Base-by-base conservation (phyloP, 2,888 invertebrate genomes). In the Drosophila colorata region DNA sequence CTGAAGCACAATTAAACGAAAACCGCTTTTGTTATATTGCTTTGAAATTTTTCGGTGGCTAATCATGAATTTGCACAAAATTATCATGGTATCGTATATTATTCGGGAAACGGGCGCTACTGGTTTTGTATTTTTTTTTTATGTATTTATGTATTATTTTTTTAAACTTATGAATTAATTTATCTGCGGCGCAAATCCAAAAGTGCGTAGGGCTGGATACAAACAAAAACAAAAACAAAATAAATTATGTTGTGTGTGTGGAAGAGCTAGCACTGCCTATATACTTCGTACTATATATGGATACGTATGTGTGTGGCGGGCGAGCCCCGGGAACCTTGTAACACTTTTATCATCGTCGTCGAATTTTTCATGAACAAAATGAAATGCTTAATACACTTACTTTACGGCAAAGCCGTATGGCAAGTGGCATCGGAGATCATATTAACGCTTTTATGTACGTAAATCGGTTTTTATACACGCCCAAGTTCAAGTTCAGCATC, bases 401-500 rank as follows among this genome's bases (percentile, higher is more conserved):
- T 28, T 25, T 16, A 57, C 31, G 16, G 25, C 49, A 25, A 23
- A 56, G 16, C 33, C 35, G 41, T 46, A 37, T 14, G 37, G 28
- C 70, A 55, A 41, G 58, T 55, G 44, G 8, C 44, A 35, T n/a
- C 35, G 11, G 33, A 37, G 38, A 14, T 68, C 55, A 58, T 75
- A 77, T 68, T 68, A 75, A 49, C 41, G 46, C 48, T 69, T 65
- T 33, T 33, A 33, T 33, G 37, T 52, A 46, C 23, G 48, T 64
- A 33, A 20, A 25, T 18, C 33, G 18, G 28, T 59, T 18, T 48
- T 25, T 44, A 11, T 46, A 16, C 52, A 14, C 48, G 49, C 60
- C 69, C 78, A 78, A 78, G 78, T 81, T 81, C 81, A 78, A 80
- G 74, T 66, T 78, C 82, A 74, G 20, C 40, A 43, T 51, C 67